phyloP scores from a whole-genome alignment of 2,888 invertebrate genomes.

The Ophion ellenae region DNA sequence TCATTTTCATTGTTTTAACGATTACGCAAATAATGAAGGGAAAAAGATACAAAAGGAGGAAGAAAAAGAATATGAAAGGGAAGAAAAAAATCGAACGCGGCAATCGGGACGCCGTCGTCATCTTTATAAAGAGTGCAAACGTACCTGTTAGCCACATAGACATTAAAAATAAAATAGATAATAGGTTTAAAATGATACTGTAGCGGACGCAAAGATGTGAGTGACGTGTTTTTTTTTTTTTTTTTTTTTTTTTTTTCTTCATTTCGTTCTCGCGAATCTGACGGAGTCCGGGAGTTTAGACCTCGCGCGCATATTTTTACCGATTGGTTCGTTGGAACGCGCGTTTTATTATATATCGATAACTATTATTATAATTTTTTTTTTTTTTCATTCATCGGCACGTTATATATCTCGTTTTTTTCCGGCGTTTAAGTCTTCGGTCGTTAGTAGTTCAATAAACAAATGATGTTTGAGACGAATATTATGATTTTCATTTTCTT shows the following conservation, averaged over 20 bases:
- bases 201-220: constrained; percentile 48
- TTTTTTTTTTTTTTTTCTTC: constrained; percentile 43
- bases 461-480: constrained; percentile 36
- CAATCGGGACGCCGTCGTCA: constrained; percentile 59
- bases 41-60: not conserved
- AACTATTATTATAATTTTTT: constrained; percentile 23
- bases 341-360: constrained; percentile 25
- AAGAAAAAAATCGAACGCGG: constrained; percentile 40
- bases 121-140: constrained; percentile 77
- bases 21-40: constrained; percentile 15
- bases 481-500: constrained; percentile 28
- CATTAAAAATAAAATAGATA: constrained; percentile 72
- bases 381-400: constrained; percentile 32
- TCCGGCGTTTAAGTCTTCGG: constrained; percentile 42
- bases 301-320: constrained; percentile 30
- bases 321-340: constrained; percentile 14
- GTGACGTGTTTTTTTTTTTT: constrained; percentile 27
- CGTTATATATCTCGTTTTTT: constrained; percentile 39
- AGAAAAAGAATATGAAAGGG: not conserved
- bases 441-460: constrained; percentile 39
- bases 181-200: constrained; percentile 45
- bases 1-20: constrained; percentile 29
- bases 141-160: constrained; percentile 81
- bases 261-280: constrained; percentile 29
- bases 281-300: constrained; percentile 23